Evolutionary conservation across 2,888 invertebrate genomes (phyloP), one percentile per base, ranked within the genome.

Genomic region (Kryphioiulus occultus): DNA sequence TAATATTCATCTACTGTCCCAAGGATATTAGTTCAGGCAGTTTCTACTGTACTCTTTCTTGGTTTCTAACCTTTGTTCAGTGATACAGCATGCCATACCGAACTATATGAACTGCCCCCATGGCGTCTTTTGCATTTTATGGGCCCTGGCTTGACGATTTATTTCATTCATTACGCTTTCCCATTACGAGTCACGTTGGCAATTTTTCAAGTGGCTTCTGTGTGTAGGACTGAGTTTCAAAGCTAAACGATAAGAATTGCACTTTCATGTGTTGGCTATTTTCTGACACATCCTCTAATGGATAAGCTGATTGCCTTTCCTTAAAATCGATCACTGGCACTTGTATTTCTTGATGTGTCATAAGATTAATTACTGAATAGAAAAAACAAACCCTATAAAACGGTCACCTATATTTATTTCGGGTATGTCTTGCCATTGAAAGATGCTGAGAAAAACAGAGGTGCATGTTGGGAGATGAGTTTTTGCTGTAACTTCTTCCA

Each of bases 271-370:
- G 53, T 19, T 59, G 53, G 53, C 53, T 59, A 59, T 59, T 59
- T 59, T 59, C 53, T 59, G 53, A 59, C 17, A 59, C 53, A 59
- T 59, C n/a, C 53, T 59, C 53, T 59, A 59, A 59, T 59, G 53
- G 53, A 59, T 59, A 59, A 59, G 53, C 53, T 59, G 53, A 59
- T 59, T 59, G 53, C 53, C 19, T 59, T 59, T 59, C 53, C 53
- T 59, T 59, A 59, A 59, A 59, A 59, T 59, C 53, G 53, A 59
- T 59, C 53, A 59, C 53, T n/a, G 53, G 5, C 53, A n/a, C 53
- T 59, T 59, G 53, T 59, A 59, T 59, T 59, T 59, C 53, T 59
- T 59, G 53, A 59, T 59, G 53, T 59, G 53, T 59, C 53, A 59
- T 59, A 59, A 59, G 53, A 59, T 59, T 59, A 59, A 59, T 59